These are phyloP conservation scores for Oenanthe melanoleuca DNA, from an alignment of 2,113 vertebrate genomes.

Conservation along the genomic window DNA sequence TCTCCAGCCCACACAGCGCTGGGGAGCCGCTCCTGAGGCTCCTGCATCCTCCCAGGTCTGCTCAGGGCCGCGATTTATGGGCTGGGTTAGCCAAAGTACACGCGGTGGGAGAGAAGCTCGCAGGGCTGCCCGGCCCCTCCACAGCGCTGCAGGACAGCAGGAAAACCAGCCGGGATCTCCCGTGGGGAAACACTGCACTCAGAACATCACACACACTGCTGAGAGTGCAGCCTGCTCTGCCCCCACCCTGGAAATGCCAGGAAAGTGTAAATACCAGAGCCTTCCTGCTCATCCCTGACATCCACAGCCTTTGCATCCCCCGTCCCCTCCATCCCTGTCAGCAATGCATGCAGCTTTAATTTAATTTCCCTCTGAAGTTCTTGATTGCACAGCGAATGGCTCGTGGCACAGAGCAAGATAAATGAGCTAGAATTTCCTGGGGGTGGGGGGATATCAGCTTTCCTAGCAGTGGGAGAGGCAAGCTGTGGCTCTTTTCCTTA, in stretches of 20 bases:
- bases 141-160: fast-evolving
- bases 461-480: background rate
- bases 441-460: background rate
- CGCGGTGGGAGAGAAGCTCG: background rate
- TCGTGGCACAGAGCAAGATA: constrained; percentile 46
- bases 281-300: background rate
- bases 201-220: fast-evolving
- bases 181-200: no score
- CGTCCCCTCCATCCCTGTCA: background rate
- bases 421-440: constrained; percentile 21
- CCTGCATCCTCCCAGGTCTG: constrained; percentile 27
- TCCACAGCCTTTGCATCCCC: background rate
- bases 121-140: background rate
- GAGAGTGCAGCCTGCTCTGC: background rate
- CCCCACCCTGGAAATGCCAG: background rate
- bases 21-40: constrained; percentile 1
- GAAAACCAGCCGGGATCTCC: background rate
- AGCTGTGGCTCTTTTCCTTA: background rate
- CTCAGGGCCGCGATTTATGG: background rate
- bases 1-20: constrained; percentile 66
- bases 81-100: constrained; percentile 57
- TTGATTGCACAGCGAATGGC: constrained; percentile 21
- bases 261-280: background rate
- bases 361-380: constrained; percentile 32
- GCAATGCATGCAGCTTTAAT: background rate